A percentile compares a stretch with the other conserved stretches of the same genome.
phyloP scores from a whole-genome alignment of 2,113 vertebrate species.

The Forbesichthys papilliferus region DNA sequence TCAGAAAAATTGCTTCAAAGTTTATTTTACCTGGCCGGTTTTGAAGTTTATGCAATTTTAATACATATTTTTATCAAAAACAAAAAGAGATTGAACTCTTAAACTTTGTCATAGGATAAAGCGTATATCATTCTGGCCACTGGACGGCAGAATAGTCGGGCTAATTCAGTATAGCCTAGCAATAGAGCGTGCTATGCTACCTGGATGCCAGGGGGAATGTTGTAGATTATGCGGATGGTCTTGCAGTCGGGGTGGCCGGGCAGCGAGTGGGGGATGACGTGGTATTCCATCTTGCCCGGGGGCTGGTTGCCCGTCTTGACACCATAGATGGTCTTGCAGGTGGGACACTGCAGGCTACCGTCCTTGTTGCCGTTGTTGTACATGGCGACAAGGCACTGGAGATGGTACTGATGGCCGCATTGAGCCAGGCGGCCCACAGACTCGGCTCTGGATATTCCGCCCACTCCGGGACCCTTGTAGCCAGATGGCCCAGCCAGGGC shows the following conservation, averaged over 20 bases:
- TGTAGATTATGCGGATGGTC: slow-evolving; percentile 96
- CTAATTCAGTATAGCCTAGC: no score
- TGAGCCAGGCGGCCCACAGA: slow-evolving; percentile 88
- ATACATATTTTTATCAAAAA: no score
- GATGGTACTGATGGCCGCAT: slow-evolving; percentile 91
- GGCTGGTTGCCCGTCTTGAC: slow-evolving; percentile 97
- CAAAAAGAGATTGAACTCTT: no score
- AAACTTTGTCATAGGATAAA: no score
- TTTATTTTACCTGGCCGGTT: no score
- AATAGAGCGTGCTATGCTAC: slow-evolving; percentile 55
- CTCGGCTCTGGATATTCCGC: slow-evolving; percentile 80
- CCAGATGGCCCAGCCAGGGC: slow-evolving; percentile 85
- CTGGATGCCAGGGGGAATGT: slow-evolving; percentile 95
- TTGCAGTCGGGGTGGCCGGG: slow-evolving; percentile 93
- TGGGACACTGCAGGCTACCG: slow-evolving; percentile 94
- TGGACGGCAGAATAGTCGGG: no score
- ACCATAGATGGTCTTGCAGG: slow-evolving; percentile 96
- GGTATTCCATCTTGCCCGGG: slow-evolving; percentile 97
- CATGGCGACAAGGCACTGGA: slow-evolving; percentile 95
- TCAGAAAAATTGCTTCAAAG: no score
- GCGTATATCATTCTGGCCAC: no score
- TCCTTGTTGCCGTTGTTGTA: slow-evolving; percentile 97
- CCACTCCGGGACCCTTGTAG: slow-evolving; percentile 86
- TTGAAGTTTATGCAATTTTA: no score
- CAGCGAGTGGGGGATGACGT: slow-evolving; percentile 92